phyloP scores from a whole-genome alignment of 2,113 vertebrate genomes.

The Mesembrinibis cayennensis region DNA sequence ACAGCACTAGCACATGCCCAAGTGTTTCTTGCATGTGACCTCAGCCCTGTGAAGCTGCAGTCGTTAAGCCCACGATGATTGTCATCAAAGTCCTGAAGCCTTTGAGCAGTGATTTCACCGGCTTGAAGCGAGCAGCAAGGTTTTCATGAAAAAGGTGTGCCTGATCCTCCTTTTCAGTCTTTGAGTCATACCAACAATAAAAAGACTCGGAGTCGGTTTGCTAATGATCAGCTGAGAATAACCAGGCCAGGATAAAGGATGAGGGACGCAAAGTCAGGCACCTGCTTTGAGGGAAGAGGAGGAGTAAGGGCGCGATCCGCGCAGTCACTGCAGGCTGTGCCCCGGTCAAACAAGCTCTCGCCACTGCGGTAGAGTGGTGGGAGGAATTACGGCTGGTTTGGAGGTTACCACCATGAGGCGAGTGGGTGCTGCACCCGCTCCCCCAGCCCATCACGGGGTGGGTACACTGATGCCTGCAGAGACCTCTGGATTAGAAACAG shows the following conservation, averaged over 20 bases:
- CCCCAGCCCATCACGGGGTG: no score
- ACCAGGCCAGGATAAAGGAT: neutral
- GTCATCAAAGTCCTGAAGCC: neutral
- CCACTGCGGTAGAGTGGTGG: rapidly evolving
- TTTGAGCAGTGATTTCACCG: neutral
- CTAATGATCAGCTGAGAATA: neutral
- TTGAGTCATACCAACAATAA: neutral
- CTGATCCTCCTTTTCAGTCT: neutral
- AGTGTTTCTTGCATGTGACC: rapidly evolving
- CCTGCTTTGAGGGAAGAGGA: neutral
- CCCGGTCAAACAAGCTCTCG: neutral
- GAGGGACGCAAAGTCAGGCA: neutral
- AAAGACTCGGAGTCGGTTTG: neutral
- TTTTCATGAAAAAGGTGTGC: neutral
- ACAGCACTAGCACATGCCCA: neutral
- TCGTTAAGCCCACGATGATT: rapidly evolving
- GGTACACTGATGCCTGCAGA: neutral
- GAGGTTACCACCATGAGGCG: neutral
- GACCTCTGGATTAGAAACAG: neutral
- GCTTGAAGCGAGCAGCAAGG: neutral
- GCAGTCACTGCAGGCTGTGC: neutral
- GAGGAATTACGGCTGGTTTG: neutral
- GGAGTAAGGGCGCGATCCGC: neutral
- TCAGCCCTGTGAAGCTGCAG: neutral
- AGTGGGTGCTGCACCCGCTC: neutral